These are phyloP conservation scores for Agonopterix arenella DNA, from an alignment of 2,888 invertebrate species.

Conservation along the genomic window DNA sequence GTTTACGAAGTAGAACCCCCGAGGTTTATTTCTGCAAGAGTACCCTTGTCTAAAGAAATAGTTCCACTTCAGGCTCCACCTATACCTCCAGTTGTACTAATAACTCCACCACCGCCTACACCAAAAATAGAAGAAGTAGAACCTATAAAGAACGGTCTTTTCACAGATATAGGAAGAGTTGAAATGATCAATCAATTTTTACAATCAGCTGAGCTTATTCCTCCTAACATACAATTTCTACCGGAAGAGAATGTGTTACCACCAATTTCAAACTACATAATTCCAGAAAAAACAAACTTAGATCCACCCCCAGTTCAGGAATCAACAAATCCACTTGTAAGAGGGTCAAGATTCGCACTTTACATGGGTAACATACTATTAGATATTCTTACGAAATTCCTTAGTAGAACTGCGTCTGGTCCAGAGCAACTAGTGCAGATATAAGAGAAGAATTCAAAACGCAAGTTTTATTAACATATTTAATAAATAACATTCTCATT, in stretches of 20 bases:
- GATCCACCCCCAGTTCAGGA: neutral
- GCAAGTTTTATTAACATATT: neutral
- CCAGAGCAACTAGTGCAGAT: too few relatives aligned
- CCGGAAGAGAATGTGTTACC: constrained; percentile 7
- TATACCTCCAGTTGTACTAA: constrained; percentile 14
- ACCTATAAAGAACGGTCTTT: constrained; percentile 10
- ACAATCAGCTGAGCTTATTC: constrained; percentile 10
- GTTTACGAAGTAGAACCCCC: neutral
- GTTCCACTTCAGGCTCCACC: constrained; percentile 8
- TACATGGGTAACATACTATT: constrained; percentile 52
- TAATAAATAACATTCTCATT: neutral
- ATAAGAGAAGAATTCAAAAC: too few relatives aligned
- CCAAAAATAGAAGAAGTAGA: constrained; percentile 2
- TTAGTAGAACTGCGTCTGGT: constrained; percentile 15
- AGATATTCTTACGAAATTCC: constrained; percentile 44
- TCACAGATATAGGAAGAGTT: constrained; percentile 23
- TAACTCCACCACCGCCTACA: constrained; percentile 15
- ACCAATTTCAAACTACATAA: constrained; percentile 8
- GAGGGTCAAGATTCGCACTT: constrained; percentile 40
- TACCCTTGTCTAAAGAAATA: neutral
- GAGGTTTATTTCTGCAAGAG: too few relatives aligned
- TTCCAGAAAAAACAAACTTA: constrained; percentile 3
- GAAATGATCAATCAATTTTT: constrained; percentile 21
- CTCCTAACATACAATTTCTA: neutral
- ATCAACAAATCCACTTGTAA: constrained; percentile 6